Evolutionary conservation across 2,888 invertebrate species (phyloP).

Genomic region (Rutpela maculata): DNA sequence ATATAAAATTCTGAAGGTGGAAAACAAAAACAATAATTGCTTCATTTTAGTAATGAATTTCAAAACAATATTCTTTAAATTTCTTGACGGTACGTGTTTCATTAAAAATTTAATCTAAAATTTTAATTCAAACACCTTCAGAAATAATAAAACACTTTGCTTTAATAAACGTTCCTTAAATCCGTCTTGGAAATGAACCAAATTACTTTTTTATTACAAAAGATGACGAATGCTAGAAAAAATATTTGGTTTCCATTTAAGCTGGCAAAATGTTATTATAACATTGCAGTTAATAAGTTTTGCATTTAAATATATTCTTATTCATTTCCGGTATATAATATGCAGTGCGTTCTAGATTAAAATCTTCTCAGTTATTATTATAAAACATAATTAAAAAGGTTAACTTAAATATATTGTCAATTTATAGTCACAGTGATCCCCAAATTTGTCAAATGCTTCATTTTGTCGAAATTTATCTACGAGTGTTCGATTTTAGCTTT

Average conservation of each 20-base stretch:
- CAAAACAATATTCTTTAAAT: not conserved
- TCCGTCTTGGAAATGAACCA: not conserved
- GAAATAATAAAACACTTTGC: not conserved
- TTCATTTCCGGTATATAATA: no score
- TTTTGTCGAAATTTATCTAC: no score
- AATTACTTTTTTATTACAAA: conserved; percentile 1
- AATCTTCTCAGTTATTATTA: no score
- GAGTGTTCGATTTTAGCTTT: no score
- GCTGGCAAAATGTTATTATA: not conserved
- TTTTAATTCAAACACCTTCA: conserved; percentile 7
- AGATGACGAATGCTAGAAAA: not conserved
- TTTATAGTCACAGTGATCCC: no score
- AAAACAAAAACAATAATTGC: not conserved
- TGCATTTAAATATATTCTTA: no score
- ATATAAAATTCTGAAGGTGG: not conserved
- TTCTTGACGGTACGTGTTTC: not conserved
- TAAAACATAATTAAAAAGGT: no score
- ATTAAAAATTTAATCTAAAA: not conserved
- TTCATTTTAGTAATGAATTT: not conserved
- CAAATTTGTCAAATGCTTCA: no score
- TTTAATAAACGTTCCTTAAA: not conserved
- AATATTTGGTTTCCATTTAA: not conserved
- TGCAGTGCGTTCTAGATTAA: no score
- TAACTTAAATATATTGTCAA: no score
- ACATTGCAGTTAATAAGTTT: no score